Evolutionary conservation across 2,888 invertebrate species (phyloP).

Genomic region (Dryocosmus kuriphilus): DNA sequence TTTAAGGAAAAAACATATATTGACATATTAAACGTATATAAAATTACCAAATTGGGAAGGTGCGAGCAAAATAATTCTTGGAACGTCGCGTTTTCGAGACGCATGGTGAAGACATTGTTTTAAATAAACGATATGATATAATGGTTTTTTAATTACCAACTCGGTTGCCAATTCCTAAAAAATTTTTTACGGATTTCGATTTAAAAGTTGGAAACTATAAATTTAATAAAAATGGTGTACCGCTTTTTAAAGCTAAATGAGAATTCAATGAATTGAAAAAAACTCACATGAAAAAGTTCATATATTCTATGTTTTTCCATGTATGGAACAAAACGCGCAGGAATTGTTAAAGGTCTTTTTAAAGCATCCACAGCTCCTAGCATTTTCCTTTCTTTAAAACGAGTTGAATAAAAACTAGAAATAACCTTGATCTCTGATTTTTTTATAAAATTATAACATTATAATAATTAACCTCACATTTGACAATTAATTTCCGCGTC

Average conservation of each 20-base stretch:
- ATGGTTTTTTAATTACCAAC: constrained; percentile 81
- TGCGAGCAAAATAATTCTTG: constrained; percentile 80
- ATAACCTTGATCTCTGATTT: too few species aligned
- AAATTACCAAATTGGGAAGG: constrained; percentile 76
- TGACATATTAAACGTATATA: background rate
- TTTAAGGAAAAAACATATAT: background rate
- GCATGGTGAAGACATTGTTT: constrained; percentile 80
- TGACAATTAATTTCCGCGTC: background rate
- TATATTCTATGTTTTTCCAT: constrained; percentile 83
- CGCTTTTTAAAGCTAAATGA: background rate
- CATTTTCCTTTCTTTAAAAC: constrained; percentile 46
- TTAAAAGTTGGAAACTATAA: background rate
- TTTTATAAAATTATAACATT: background rate
- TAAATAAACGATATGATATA: constrained; percentile 82
- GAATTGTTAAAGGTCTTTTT: constrained; percentile 56
- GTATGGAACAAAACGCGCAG: constrained; percentile 81
- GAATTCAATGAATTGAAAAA: background rate
- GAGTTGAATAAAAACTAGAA: too few species aligned
- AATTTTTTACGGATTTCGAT: background rate
- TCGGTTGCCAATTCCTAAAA: constrained; percentile 81
- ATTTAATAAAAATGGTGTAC: background rate
- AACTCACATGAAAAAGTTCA: constrained; percentile 82
- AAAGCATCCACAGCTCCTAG: constrained; percentile 54
- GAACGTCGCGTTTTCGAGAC: constrained; percentile 78
- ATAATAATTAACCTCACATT: constrained; percentile 6